These are phyloP conservation scores for Epizoanthus scotinus DNA, from an alignment of 92 coral and sea anemone species.

Conservation along the genomic window DNA sequence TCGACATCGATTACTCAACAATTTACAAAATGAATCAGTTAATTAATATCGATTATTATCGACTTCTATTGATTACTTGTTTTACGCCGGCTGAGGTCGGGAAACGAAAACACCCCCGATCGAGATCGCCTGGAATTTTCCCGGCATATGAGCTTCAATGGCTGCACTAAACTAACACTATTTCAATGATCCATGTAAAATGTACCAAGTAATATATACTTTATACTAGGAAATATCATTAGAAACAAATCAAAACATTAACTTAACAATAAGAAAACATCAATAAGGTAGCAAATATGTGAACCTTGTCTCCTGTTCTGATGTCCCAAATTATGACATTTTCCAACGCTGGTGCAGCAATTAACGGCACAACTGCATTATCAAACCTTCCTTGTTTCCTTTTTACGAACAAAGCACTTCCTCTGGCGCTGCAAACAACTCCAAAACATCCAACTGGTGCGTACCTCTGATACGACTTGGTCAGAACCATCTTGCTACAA, in stretches of 20 bases:
- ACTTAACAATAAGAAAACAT: too few relatives aligned
- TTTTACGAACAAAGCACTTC: constrained; percentile 70
- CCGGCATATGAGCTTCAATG: too few relatives aligned
- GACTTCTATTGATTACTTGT: too few relatives aligned
- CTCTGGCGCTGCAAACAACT: constrained; percentile 79
- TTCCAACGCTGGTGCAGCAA: constrained; percentile 80
- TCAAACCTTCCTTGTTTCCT: constrained; percentile 42
- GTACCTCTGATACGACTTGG: constrained; percentile 89
- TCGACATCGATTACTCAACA: too few relatives aligned
- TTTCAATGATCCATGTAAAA: too few relatives aligned
- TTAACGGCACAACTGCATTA: constrained; percentile 41
- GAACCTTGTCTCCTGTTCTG: constrained; percentile 83
- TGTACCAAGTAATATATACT: not conserved
- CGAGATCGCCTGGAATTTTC: too few relatives aligned
- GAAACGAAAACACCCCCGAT: too few relatives aligned
- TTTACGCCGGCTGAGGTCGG: too few relatives aligned
- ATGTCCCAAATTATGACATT: constrained; percentile 90
- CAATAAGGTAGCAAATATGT: not conserved
- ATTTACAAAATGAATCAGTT: too few relatives aligned
- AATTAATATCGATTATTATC: too few relatives aligned
- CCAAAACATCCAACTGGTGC: constrained; percentile 78
- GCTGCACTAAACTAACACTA: too few relatives aligned
- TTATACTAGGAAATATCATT: not conserved
- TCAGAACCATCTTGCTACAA: constrained; percentile 69
- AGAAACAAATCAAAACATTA: not conserved